Evolutionary conservation across 2,888 invertebrate species (phyloP).

Genomic region (Podotricha telesiphe): DNA sequence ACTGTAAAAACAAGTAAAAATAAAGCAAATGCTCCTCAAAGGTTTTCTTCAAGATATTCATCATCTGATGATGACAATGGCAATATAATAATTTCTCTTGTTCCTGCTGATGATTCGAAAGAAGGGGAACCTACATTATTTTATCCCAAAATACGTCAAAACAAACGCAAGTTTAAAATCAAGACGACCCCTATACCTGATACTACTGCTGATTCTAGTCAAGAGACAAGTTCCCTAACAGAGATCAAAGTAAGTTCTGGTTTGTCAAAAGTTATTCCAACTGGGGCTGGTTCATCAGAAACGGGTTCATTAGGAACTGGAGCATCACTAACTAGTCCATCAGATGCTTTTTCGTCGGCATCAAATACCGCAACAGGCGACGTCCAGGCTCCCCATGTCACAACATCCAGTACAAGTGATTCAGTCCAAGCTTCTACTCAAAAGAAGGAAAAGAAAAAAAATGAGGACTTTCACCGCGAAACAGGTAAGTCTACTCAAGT

Average conservation of each 20-base stretch:
- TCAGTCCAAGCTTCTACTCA: slow-evolving; percentile 63
- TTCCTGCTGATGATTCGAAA: slow-evolving; percentile 60
- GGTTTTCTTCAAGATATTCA: slow-evolving; percentile 54
- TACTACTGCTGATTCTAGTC: slow-evolving; percentile 32
- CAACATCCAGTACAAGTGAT: slow-evolving; percentile 54
- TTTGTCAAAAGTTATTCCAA: slow-evolving; percentile 39
- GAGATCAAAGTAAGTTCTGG: slow-evolving; percentile 27
- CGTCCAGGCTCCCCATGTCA: slow-evolving; percentile 43
- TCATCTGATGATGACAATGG: slow-evolving; percentile 51
- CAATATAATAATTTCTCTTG: slow-evolving; percentile 64
- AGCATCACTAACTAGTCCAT: slow-evolving; percentile 33
- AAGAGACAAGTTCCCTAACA: slow-evolving; percentile 27
- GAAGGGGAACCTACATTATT: slow-evolving; percentile 68
- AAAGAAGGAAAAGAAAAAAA: slow-evolving; percentile 56
- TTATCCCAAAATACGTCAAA: slow-evolving; percentile 65
- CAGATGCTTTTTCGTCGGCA: slow-evolving; percentile 40
- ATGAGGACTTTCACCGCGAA: slow-evolving; percentile 58
- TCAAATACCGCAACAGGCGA: slow-evolving; percentile 43
- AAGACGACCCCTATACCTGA: slow-evolving; percentile 45
- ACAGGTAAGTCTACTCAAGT: slow-evolving; percentile 59
- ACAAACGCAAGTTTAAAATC: slow-evolving; percentile 54
- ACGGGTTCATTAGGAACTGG: slow-evolving; percentile 39
- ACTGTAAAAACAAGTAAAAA: slow-evolving; percentile 32
- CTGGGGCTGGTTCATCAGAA: slow-evolving; percentile 38
- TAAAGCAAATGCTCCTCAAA: slow-evolving; percentile 39